Evolutionary conservation across 2,113 vertebrate genomes (phyloP).

Genomic region (Mus spicilegus): DNA sequence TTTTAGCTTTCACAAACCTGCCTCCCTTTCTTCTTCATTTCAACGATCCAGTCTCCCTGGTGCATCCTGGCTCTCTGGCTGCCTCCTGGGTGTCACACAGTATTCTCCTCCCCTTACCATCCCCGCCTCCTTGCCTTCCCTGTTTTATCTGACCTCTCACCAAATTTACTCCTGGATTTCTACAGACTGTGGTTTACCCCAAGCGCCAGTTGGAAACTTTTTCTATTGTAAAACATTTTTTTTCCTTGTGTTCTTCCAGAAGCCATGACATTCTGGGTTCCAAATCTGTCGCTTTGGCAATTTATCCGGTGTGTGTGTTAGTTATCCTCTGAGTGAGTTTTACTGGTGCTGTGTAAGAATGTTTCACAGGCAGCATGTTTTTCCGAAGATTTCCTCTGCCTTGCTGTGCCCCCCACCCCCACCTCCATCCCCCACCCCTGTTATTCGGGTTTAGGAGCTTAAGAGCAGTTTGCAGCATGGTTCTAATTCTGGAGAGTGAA

Average conservation of each 20-base stretch:
- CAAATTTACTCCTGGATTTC: not conserved
- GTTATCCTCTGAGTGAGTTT: slow-evolving; percentile 38
- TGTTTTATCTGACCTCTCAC: not conserved
- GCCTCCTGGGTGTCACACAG: not conserved
- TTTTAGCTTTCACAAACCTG: not conserved
- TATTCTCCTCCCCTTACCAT: not conserved
- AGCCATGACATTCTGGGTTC: slow-evolving; percentile 47
- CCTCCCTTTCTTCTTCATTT: slow-evolving; percentile 44
- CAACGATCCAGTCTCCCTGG: not conserved
- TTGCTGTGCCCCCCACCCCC: not conserved
- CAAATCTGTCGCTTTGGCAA: slow-evolving; percentile 52
- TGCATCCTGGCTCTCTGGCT: not conserved
- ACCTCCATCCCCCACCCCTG: not conserved
- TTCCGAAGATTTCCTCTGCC: not conserved
- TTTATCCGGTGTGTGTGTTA: slow-evolving; percentile 29
- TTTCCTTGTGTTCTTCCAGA: slow-evolving; percentile 49
- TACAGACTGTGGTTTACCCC: not conserved
- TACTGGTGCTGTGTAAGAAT: slow-evolving; percentile 1
- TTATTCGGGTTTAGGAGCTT: not conserved
- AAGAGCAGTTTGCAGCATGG: not conserved
- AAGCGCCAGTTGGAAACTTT: slow-evolving; percentile 43
- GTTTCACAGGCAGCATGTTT: not conserved
- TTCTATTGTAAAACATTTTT: slow-evolving; percentile 46
- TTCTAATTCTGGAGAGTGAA: not conserved
- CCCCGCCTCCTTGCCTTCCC: no score